These are phyloP conservation scores for Scaptomyza tumidula DNA, from an alignment of 2,888 invertebrate genomes.

Conservation along the genomic window DNA sequence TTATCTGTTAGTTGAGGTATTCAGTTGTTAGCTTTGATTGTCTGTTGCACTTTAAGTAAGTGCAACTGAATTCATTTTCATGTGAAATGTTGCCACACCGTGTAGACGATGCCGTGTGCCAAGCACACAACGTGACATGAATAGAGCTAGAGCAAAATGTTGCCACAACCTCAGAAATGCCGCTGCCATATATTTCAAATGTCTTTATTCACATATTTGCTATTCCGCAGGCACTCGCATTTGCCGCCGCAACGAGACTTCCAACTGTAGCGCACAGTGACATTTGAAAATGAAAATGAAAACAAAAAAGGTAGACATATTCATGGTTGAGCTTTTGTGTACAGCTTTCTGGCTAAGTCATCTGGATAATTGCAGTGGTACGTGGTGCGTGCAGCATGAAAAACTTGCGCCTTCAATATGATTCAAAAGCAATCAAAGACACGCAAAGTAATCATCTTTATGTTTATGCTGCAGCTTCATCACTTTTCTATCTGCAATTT, in stretches of 20 bases:
- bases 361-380: constrained; percentile 35
- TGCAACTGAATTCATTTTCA: constrained; percentile 31
- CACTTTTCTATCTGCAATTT: not conserved
- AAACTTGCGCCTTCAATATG: constrained; percentile 15
- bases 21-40: constrained; percentile 10
- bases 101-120: constrained; percentile 15
- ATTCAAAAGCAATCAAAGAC: constrained; percentile 31
- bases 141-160: constrained; percentile 15
- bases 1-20: not conserved
- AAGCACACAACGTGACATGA: constrained; percentile 28
- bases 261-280: constrained; percentile 21
- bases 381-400: constrained; percentile 18
- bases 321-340: constrained; percentile 21
- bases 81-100: constrained; percentile 6
- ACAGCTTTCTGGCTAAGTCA: constrained; percentile 30
- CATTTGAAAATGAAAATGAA: constrained; percentile 25
- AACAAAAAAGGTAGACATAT: constrained; percentile 30
- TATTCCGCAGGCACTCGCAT: constrained; percentile 18
- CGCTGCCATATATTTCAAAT: constrained; percentile 25
- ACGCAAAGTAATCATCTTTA: constrained; percentile 15
- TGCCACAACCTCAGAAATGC: constrained; percentile 32
- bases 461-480: not conserved
- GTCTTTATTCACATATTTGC: constrained; percentile 29
- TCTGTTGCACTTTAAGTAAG: constrained; percentile 25
- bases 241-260: constrained; percentile 2